Base-by-base conservation (phyloP, 37 sponge, comb jelly and placozoan genomes). In the Mnemiopsis leidyi region DNA sequence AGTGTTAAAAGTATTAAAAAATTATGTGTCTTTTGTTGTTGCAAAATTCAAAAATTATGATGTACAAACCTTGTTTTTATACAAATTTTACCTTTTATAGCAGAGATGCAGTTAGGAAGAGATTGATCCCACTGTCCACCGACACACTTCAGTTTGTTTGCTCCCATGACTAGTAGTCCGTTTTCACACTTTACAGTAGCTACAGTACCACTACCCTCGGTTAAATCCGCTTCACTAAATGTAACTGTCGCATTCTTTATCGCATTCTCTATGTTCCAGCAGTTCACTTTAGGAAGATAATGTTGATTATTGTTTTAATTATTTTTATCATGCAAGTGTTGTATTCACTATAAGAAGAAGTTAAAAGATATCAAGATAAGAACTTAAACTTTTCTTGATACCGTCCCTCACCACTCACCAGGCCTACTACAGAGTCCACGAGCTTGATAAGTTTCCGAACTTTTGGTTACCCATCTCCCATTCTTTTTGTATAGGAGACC, bases 401-500 rank as follows among this genome's bases (percentile, higher is more conserved):
- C n/a, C n/a, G n/a, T n/a, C n/a, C n/a, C n/a, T n/a, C n/a, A n/a
- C 61, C 61, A 18, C 61, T 48, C 13, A 48, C 61, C 13, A 20
- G 90, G 36, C 39, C 90, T 38, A 33, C 90, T 85, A 23, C 90
- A 85, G 21, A 85, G 40, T 1, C 90, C 90, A 0, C 90, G 2
- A n/a, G 90, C 90, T 39, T 23, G 23, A 28, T 39, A 85, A 13
- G 90, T 85, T 23, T 1, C 1, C 13, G 61, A 40, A 61, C 39
- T 85, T 61, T 85, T 85, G 29, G 61, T 85, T 29, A 39, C 2
- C 90, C 90, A 85, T 38, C n/a, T 2, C 0, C 90, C 90, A 13
- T 3, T 85, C 5, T 85, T 85, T 29, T 85, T 85, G 90, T 85
- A 23, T 1, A 85, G 38, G 48, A 85, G 33, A 25, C 90, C 90